Conservation (phyloP, 1,140 invertebrate species). For the Melanaphis sacchari region DNA sequence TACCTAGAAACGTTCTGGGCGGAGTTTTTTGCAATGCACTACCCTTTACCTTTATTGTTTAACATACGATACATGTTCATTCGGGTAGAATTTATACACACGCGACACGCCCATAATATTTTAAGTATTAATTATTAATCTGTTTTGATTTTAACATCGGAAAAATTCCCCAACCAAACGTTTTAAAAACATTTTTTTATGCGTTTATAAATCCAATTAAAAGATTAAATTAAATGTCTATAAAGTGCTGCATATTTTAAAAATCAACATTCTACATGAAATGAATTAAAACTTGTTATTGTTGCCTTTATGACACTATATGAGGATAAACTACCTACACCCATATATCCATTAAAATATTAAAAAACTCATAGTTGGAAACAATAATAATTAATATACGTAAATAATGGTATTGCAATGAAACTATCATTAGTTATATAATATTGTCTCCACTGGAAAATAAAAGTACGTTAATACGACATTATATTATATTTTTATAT, state of each 20-base stretch:
- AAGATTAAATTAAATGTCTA: background rate
- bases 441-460: background rate
- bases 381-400: too few relatives aligned
- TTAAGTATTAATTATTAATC: background rate
- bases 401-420: background rate
- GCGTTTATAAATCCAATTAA: background rate
- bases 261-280: background rate
- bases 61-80: too few relatives aligned
- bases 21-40: background rate
- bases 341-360: background rate
- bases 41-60: too few relatives aligned
- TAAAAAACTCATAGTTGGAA: background rate
- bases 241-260: background rate
- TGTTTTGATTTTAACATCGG: background rate
- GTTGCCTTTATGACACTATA: fast-evolving
- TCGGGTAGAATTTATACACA: too few relatives aligned
- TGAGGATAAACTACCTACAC: too few relatives aligned
- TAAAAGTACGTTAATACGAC: background rate
- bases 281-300: background rate
- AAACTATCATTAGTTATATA: too few relatives aligned
- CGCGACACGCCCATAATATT: too few relatives aligned
- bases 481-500: background rate
- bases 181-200: background rate
- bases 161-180: background rate
- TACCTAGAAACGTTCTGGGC: background rate